phyloP scores from a whole-genome alignment of 2,797 vertebrate genomes.

The Champsocephalus esox region DNA sequence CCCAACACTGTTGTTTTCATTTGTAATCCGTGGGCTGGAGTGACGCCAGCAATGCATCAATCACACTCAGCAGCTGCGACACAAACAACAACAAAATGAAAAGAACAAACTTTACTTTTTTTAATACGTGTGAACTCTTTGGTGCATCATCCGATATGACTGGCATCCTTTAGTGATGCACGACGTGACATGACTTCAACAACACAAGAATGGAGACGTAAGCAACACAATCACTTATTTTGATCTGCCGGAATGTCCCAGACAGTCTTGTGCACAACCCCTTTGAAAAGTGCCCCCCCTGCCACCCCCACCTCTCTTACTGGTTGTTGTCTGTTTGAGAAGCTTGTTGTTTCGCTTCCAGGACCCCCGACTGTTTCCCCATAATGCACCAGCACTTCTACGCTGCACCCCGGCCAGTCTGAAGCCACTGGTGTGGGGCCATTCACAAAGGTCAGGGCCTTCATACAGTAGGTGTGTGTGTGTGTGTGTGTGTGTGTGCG shows the following conservation, averaged over 20 bases:
- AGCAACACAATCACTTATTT: slow-evolving; percentile 8
- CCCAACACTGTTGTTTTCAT: slow-evolving; percentile 70
- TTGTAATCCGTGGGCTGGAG: slow-evolving; percentile 70
- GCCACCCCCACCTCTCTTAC: too few species aligned
- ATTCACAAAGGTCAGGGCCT: slow-evolving; percentile 23
- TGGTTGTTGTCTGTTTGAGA: slow-evolving; percentile 34
- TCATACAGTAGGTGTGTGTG: slow-evolving; percentile 7
- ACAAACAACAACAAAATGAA: slow-evolving; percentile 25
- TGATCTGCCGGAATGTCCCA: slow-evolving; percentile 55
- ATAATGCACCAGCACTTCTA: slow-evolving; percentile 63
- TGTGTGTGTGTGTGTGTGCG: neutral
- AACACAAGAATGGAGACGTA: neutral
- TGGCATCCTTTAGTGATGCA: slow-evolving; percentile 9
- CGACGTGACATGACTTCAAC: neutral
- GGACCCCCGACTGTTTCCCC: slow-evolving; percentile 55
- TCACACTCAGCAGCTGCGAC: slow-evolving; percentile 48
- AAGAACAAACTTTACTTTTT: slow-evolving; percentile 31
- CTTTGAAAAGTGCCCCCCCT: slow-evolving; percentile 5
- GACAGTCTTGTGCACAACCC: neutral
- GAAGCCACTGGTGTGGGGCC: slow-evolving; percentile 26
- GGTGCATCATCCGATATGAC: slow-evolving; percentile 8
- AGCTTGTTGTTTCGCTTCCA: slow-evolving; percentile 53
- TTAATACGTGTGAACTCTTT: slow-evolving; percentile 1
- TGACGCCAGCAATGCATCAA: slow-evolving; percentile 56
- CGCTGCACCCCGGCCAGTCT: slow-evolving; percentile 40